These are phyloP conservation scores for Erebia ligea DNA, from an alignment of 2,888 invertebrate species.

Conservation along the genomic window DNA sequence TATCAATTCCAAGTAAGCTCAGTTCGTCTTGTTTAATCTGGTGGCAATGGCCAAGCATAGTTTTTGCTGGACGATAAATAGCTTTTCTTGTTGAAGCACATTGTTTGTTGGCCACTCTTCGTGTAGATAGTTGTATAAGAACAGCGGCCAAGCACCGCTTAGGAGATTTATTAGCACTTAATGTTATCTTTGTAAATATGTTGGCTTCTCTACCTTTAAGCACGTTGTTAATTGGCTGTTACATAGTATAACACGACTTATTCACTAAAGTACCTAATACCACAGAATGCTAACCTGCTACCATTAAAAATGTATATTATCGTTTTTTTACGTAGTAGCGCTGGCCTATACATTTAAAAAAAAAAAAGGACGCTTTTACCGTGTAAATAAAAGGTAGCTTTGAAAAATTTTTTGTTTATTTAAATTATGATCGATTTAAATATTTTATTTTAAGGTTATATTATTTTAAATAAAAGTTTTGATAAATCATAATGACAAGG, in stretches of 20 bases:
- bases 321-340: too few relatives aligned
- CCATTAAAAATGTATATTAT: too few relatives aligned
- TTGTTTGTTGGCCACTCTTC: constrained; percentile 64
- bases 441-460: neutral
- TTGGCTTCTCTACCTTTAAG: constrained; percentile 42
- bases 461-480: neutral
- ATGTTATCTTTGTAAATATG: constrained; percentile 48
- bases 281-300: too few relatives aligned
- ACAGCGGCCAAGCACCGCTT: constrained; percentile 53
- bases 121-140: constrained; percentile 61
- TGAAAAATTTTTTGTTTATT: neutral
- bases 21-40: neutral
- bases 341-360: too few relatives aligned
- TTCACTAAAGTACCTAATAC: too few relatives aligned
- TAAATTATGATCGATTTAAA: neutral
- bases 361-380: neutral
- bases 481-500: neutral
- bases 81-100: constrained; percentile 59
- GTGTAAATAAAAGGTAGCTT: neutral
- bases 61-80: constrained; percentile 69
- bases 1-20: neutral
- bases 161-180: constrained; percentile 59
- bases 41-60: constrained; percentile 19
- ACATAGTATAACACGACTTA: neutral
- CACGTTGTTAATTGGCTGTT: constrained; percentile 8